Percentiles rank a stretch among this genome's conserved stretches.
Evolutionary conservation across 2,113 vertebrate genomes (phyloP).

Genomic region (Condylura cristata): DNA sequence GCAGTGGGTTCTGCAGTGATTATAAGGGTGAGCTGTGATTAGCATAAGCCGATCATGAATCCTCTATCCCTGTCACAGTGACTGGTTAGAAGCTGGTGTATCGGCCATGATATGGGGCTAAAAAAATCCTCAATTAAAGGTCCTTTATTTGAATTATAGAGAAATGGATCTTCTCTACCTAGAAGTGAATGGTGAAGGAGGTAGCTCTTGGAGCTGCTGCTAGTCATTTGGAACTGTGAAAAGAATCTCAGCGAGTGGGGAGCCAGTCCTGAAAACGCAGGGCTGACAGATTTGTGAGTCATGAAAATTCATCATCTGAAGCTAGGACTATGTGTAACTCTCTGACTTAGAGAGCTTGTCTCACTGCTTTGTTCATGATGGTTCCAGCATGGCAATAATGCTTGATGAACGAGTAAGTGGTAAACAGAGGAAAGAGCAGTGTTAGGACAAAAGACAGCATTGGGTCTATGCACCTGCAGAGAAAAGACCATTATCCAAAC

Average conservation of each 20-base stretch:
- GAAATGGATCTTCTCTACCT: neutral
- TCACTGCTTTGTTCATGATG: neutral
- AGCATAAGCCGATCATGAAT: neutral
- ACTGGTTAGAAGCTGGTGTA: neutral
- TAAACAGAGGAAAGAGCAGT: neutral
- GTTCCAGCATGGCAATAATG: neutral
- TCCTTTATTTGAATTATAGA: neutral
- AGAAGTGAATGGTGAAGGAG: neutral
- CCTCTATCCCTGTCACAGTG: neutral
- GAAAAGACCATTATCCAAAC: neutral
- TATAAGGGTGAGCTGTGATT: neutral
- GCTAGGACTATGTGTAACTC: neutral
- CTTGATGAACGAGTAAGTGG: neutral
- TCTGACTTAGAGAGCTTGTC: neutral
- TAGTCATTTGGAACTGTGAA: neutral
- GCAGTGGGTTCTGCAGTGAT: neutral
- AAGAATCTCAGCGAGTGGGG: neutral
- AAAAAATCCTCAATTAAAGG: neutral
- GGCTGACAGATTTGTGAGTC: neutral
- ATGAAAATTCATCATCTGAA: neutral
- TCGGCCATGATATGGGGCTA: neutral
- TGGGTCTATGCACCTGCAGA: slow-evolving; percentile 16
- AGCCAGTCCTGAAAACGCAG: neutral
- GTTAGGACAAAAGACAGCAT: slow-evolving; percentile 8
- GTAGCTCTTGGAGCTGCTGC: neutral